phyloP scores from a whole-genome alignment of 2,113 vertebrate genomes.

The Brevimyrus niger region DNA sequence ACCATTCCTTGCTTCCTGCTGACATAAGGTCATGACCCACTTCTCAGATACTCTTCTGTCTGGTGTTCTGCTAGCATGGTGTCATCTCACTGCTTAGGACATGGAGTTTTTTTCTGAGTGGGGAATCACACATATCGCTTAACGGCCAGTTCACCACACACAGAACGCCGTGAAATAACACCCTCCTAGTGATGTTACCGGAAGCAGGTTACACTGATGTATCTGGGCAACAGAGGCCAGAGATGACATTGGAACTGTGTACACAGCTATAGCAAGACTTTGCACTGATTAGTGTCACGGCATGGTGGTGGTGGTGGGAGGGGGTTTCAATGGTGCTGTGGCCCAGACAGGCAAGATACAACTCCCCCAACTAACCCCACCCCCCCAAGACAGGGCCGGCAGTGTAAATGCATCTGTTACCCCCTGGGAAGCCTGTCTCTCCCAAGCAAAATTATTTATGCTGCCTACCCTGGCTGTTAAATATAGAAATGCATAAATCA shows the following conservation, averaged over 20 bases:
- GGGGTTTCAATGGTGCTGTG: background rate
- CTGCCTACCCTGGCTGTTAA: background rate
- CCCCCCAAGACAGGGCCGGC: background rate
- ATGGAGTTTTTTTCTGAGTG: background rate
- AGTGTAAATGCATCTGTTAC: background rate
- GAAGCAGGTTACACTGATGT: background rate
- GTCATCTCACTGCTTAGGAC: background rate
- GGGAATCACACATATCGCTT: background rate
- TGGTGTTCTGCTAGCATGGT: background rate
- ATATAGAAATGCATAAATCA: constrained; percentile 13
- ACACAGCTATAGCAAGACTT: background rate
- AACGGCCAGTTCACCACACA: background rate
- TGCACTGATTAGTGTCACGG: background rate
- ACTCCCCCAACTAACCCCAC: background rate
- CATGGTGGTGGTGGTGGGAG: background rate
- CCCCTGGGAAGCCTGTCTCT: background rate
- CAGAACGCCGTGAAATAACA: background rate
- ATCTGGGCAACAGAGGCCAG: background rate
- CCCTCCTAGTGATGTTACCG: background rate
- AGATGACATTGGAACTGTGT: background rate
- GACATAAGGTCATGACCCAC: background rate
- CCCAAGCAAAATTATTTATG: background rate
- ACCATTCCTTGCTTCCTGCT: background rate
- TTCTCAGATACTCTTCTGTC: background rate
- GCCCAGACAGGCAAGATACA: background rate